Conservation (phyloP, 2,888 invertebrate genomes). For the Hirtodrosophila duncani region DNA sequence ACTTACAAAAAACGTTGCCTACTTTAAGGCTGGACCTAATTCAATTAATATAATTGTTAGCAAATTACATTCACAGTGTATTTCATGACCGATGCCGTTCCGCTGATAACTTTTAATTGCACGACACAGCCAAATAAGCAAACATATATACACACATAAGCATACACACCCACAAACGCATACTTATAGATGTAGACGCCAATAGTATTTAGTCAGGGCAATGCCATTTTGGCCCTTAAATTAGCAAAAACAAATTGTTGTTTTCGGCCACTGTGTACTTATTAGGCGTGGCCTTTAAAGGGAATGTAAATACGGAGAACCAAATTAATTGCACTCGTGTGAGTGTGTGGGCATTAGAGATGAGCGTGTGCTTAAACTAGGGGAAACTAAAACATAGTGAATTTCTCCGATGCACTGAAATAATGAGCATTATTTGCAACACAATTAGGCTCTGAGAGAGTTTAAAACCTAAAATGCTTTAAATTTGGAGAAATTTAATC, state of each 20-base stretch:
- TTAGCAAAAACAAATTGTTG: conserved; percentile 64
- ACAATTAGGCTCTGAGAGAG: no score
- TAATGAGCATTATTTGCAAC: no score
- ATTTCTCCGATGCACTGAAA: no score
- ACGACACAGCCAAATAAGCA: no score
- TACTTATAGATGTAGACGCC: conserved; percentile 8
- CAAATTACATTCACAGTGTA: conserved; percentile 43
- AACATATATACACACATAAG: conserved; percentile 8
- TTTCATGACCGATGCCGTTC: conserved; percentile 49
- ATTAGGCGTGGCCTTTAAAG: conserved; percentile 60
- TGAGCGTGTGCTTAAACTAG: no score
- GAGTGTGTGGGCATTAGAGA: conserved; percentile 7
- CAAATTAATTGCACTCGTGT: conserved; percentile 49
- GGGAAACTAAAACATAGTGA: no score
- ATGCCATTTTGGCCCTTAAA: conserved; percentile 51
- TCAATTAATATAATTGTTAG: not conserved
- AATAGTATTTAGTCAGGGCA: conserved; percentile 8
- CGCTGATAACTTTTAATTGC: conserved; percentile 65
- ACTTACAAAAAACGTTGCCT: not conserved
- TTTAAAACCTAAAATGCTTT: no score
- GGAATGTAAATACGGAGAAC: conserved; percentile 32
- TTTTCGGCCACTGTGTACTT: conserved; percentile 42
- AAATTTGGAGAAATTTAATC: no score
- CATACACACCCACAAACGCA: not conserved
- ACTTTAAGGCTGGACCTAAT: no score